Evolutionary conservation across 64 coral and sea anemone species (phyloP).

Genomic region (Dendronephthya gigantea): DNA sequence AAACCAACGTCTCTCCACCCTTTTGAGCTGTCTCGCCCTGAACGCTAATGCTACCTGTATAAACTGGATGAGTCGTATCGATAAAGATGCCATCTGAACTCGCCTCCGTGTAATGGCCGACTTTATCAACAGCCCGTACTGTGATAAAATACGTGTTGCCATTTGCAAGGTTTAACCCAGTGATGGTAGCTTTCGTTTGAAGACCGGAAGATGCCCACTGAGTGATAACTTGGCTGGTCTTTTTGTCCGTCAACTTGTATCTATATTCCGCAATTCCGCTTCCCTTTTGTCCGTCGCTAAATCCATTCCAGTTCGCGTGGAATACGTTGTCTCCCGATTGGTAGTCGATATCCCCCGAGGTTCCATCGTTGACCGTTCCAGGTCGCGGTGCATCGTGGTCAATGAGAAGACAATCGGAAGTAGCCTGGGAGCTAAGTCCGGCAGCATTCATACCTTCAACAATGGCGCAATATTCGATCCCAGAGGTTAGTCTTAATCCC

Average conservation of each 20-base stretch:
- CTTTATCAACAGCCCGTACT: slow-evolving; percentile 41
- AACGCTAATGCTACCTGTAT: not conserved
- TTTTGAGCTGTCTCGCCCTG: not conserved
- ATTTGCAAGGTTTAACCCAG: slow-evolving; percentile 20
- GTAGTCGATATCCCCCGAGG: slow-evolving; percentile 31
- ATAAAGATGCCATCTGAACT: slow-evolving; percentile 42
- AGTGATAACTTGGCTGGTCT: slow-evolving; percentile 28
- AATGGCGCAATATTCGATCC: slow-evolving; percentile 49
- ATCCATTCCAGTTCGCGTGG: slow-evolving; percentile 65
- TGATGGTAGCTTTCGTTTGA: slow-evolving; percentile 6
- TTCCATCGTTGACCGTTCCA: not conserved
- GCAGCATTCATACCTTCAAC: slow-evolving; percentile 57
- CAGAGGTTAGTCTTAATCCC: slow-evolving; percentile 41
- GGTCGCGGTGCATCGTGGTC: slow-evolving; percentile 27
- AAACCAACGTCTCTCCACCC: not conserved
- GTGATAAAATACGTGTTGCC: slow-evolving; percentile 42
- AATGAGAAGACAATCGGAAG: slow-evolving; percentile 59
- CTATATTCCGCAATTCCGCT: slow-evolving; percentile 54
- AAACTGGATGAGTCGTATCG: slow-evolving; percentile 53
- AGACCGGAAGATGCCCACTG: slow-evolving; percentile 66
- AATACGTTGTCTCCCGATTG: slow-evolving; percentile 9
- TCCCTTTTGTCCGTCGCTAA: slow-evolving; percentile 40
- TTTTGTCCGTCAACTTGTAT: slow-evolving; percentile 59
- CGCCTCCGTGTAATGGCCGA: slow-evolving; percentile 25
- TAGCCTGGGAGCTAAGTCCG: slow-evolving; percentile 20